These are phyloP conservation scores for Ptyas mucosa DNA, from an alignment of 2,113 vertebrate genomes.

Conservation along the genomic window DNA sequence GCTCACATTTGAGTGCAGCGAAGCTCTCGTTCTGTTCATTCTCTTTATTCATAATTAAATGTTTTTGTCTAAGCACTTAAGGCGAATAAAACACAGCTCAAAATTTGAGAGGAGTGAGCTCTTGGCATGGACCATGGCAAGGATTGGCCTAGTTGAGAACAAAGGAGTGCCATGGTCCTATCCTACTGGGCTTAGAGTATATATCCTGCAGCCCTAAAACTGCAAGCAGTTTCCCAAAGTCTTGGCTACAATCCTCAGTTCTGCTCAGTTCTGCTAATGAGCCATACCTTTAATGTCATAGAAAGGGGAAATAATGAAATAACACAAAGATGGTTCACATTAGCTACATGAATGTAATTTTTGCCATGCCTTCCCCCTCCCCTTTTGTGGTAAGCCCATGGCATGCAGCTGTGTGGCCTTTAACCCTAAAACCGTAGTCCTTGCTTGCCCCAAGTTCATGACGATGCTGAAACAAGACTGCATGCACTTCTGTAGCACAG, in stretches of 20 bases:
- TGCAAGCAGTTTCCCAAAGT: not conserved
- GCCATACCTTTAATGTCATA: not conserved
- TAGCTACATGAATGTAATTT: not conserved
- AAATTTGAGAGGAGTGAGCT: not conserved
- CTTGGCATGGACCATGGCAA: not conserved
- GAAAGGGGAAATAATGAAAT: not conserved
- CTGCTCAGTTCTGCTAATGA: not conserved
- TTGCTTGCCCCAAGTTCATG: not conserved
- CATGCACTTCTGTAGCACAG: not conserved
- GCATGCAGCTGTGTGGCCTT: not conserved
- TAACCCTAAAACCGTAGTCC: not conserved
- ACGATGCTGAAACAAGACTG: not conserved
- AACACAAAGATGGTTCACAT: not conserved
- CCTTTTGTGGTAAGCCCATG: not conserved
- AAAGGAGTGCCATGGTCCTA: not conserved
- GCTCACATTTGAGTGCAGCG: not conserved
- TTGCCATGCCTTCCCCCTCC: not conserved
- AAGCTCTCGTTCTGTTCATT: not conserved
- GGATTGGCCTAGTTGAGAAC: not conserved
- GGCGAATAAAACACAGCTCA: not conserved
- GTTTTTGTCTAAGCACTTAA: not conserved
- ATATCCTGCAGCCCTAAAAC: not conserved
- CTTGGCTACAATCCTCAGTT: not conserved
- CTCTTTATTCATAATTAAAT: not conserved
- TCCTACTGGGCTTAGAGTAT: not conserved